Conservation (phyloP, 2,113 vertebrate species). For the Hippocampus mohnikei region DNA sequence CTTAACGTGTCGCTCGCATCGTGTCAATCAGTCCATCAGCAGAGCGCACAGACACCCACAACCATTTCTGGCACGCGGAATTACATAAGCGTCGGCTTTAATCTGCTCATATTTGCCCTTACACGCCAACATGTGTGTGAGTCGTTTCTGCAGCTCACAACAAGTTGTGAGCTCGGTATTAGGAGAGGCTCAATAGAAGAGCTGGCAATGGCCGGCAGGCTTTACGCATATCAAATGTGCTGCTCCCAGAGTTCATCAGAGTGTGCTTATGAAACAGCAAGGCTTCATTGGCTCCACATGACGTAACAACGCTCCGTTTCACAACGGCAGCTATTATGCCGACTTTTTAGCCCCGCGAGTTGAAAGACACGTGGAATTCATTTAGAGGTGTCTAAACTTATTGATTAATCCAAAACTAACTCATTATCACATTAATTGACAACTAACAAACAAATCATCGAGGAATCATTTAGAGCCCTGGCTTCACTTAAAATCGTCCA, state of each 20-base stretch:
- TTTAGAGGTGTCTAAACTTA: background rate
- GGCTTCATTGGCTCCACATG: slow-evolving; percentile 24
- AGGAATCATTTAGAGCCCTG: no score
- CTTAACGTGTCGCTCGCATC: slow-evolving; percentile 18
- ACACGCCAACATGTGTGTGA: slow-evolving; percentile 38
- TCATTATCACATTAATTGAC: background rate
- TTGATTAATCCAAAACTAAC: no score
- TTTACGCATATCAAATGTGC: slow-evolving; percentile 46
- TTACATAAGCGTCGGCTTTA: slow-evolving; percentile 39
- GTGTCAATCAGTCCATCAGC: slow-evolving; percentile 30
- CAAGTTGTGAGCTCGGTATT: slow-evolving; percentile 43
- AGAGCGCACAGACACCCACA: slow-evolving; percentile 16
- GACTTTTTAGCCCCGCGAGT: background rate
- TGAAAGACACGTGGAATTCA: background rate
- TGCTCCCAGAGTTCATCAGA: slow-evolving; percentile 27
- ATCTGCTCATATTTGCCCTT: slow-evolving; percentile 54
- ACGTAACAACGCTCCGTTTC: slow-evolving; percentile 38
- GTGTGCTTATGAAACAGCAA: slow-evolving; percentile 45
- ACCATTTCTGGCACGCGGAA: slow-evolving; percentile 35
- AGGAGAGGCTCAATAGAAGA: slow-evolving; percentile 31
- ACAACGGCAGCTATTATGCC: background rate
- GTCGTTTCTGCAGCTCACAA: slow-evolving; percentile 33
- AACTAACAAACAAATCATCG: background rate
- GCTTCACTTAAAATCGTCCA: no score
- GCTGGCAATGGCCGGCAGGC: slow-evolving; percentile 33